phyloP scores from a whole-genome alignment of 2,888 invertebrate genomes.

The Zaprionus bogoriensis region DNA sequence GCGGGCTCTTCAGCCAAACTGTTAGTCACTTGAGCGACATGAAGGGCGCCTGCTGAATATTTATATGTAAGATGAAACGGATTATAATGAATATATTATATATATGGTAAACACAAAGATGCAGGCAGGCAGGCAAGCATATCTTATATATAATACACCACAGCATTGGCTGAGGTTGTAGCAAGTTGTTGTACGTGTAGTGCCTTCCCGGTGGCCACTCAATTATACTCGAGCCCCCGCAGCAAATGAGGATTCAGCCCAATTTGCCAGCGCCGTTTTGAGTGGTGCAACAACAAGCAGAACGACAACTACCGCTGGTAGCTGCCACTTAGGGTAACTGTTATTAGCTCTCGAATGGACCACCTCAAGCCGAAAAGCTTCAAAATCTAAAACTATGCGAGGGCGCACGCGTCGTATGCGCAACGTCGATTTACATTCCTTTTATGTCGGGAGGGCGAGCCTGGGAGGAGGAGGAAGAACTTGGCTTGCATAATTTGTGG shows the following conservation, averaged over 20 bases:
- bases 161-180: neutral
- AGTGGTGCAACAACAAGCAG: neutral
- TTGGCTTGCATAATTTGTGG: slow-evolving; percentile 66
- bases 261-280: slow-evolving; percentile 2
- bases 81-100: neutral
- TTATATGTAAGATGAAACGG: neutral
- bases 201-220: neutral
- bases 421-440: slow-evolving; percentile 51
- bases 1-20: too few relatives aligned
- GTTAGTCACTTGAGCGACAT: too few relatives aligned
- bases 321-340: slow-evolving; percentile 35
- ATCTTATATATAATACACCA: neutral
- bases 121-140: neutral
- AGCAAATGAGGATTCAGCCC: neutral
- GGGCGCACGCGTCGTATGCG: slow-evolving; percentile 48
- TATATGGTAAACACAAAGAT: neutral
- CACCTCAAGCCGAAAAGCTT: slow-evolving; percentile 23
- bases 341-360: slow-evolving; percentile 43
- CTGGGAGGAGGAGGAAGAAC: neutral
- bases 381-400: slow-evolving; percentile 39
- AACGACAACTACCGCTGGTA: slow-evolving; percentile 19
- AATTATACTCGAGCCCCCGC: neutral
- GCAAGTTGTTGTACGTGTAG: neutral
- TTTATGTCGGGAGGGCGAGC: slow-evolving; percentile 27
- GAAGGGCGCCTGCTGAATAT: too few relatives aligned